Evolutionary conservation across 2,113 vertebrate species (phyloP).

Genomic region (Dipodomys merriami): DNA sequence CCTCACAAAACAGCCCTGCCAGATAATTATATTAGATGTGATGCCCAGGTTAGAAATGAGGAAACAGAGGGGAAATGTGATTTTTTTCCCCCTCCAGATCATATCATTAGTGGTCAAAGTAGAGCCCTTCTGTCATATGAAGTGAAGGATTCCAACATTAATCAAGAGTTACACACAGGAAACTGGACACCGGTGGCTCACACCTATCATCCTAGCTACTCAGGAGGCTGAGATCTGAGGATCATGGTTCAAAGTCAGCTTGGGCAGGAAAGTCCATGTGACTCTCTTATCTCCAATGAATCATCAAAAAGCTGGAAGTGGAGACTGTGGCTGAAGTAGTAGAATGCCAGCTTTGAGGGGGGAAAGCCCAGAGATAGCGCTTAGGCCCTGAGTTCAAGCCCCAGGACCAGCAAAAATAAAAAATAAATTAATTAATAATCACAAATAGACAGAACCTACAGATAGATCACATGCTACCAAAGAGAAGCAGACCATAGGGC

Average conservation of each 20-base stretch:
- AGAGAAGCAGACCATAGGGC: not conserved
- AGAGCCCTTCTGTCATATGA: not conserved
- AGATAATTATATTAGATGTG: not conserved
- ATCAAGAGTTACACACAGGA: not conserved
- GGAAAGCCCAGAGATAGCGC: no score
- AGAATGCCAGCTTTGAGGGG: no score
- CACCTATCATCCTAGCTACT: no score
- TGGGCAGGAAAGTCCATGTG: no score
- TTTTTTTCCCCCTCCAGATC: not conserved
- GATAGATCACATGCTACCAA: not conserved
- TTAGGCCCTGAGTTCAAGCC: no score
- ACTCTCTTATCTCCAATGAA: no score
- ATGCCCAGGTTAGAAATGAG: constrained; percentile 2
- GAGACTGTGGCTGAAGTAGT: no score
- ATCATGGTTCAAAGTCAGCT: no score
- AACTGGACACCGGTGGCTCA: no score
- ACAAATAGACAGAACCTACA: not conserved
- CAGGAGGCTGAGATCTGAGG: no score
- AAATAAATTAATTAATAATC: not conserved
- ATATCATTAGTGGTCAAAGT: not conserved
- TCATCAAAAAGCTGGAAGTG: no score
- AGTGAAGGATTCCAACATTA: not conserved
- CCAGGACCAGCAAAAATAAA: no score
- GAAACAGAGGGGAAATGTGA: constrained; percentile 19
- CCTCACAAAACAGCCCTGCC: not conserved